Percentiles rank a stretch among this genome's conserved stretches.
Conservation (phyloP, 2,797 vertebrate genomes). For the Schizopygopsis malacanthus region DNA sequence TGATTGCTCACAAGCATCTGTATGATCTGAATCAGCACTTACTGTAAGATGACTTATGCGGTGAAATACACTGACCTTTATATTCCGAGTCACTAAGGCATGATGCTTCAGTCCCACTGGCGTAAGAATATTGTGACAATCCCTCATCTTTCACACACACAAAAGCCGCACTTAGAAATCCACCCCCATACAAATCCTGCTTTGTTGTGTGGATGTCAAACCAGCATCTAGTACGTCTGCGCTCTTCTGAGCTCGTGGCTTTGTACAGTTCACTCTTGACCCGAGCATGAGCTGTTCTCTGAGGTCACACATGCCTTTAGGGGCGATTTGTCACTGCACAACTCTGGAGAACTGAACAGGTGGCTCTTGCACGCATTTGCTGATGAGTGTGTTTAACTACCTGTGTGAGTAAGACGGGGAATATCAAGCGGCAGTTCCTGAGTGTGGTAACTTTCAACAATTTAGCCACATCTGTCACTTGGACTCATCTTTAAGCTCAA, state of each 20-base stretch:
- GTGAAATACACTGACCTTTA: slow-evolving; percentile 1
- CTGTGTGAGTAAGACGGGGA: slow-evolving; percentile 25
- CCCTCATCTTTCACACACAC: background rate
- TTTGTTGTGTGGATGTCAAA: slow-evolving; percentile 7
- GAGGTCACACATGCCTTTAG: background rate
- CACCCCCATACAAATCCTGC: slow-evolving; percentile 7
- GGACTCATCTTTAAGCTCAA: background rate
- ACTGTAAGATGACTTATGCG: background rate
- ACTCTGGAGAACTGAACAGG: slow-evolving; percentile 21
- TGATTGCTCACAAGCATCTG: background rate
- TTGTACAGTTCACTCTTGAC: background rate
- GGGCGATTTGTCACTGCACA: background rate
- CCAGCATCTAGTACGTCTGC: background rate
- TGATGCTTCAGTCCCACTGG: background rate
- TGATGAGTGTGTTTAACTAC: slow-evolving; percentile 23
- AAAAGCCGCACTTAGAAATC: background rate
- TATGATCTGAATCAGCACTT: slow-evolving; percentile 4
- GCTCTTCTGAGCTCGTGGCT: background rate
- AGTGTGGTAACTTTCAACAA: background rate
- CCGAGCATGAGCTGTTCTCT: background rate
- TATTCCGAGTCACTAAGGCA: slow-evolving; percentile 21
- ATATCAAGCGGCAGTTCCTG: slow-evolving; percentile 6
- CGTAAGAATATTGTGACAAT: background rate
- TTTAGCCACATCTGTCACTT: slow-evolving; percentile 19
- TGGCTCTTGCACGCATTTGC: slow-evolving; percentile 21